Percentiles rank a stretch among this genome's conserved stretches.
These are phyloP conservation scores for Papilio machaon DNA, from an alignment of 1,140 invertebrate species.

Conservation along the genomic window DNA sequence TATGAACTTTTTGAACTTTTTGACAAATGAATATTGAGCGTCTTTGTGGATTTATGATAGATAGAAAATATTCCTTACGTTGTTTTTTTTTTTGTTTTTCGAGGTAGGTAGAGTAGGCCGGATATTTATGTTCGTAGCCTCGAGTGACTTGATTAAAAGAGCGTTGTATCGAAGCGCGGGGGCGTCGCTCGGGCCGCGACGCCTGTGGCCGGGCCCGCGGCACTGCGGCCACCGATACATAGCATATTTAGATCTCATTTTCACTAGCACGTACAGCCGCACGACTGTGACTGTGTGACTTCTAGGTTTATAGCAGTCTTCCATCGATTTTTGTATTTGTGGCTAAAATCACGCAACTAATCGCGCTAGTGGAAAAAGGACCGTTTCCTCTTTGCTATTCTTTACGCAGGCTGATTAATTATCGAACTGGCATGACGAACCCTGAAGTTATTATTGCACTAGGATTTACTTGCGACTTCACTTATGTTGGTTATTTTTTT, in stretches of 20 bases:
- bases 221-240: background rate
- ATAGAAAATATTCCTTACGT: background rate
- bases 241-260: background rate
- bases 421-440: background rate
- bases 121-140: conserved; percentile 3
- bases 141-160: conserved; percentile 17
- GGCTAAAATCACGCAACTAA: background rate
- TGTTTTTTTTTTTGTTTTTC: conserved; percentile 7
- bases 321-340: background rate
- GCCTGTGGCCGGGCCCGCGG: background rate
- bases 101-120: background rate
- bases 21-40: background rate
- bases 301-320: background rate
- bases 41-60: background rate
- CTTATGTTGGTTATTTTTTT: no score
- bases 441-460: background rate
- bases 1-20: no score
- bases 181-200: background rate
- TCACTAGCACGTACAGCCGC: background rate
- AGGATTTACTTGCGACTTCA: background rate
- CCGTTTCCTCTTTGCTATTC: background rate
- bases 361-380: background rate
- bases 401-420: background rate
- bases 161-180: background rate
- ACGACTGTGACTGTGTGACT: background rate